phyloP scores from a whole-genome alignment of 1,140 invertebrate genomes.

The Neodiprion virginianus region DNA sequence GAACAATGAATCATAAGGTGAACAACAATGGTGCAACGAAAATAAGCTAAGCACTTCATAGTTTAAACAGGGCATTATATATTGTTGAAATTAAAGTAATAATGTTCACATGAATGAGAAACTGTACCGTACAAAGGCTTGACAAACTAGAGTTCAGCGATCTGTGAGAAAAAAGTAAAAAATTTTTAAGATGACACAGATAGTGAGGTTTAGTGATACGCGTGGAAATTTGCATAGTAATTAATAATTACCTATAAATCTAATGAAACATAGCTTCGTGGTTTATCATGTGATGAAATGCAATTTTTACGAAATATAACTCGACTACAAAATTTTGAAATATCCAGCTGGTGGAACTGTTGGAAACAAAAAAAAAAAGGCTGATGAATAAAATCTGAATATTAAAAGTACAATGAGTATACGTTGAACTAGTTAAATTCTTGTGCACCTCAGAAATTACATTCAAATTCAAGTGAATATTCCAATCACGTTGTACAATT shows the following conservation, averaged over 20 bases:
- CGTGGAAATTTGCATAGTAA: conserved; percentile 15
- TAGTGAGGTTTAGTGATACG: conserved; percentile 12
- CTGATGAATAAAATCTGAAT: neutral
- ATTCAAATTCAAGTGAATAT: no score
- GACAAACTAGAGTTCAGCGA: conserved; percentile 2
- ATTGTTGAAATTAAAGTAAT: neutral
- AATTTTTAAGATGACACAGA: conserved; percentile 18
- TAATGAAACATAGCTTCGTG: conserved; percentile 16
- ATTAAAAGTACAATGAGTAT: neutral
- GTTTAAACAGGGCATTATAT: conserved; percentile 17
- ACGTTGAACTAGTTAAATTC: neutral
- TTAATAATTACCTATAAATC: neutral
- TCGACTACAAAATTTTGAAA: conserved; percentile 16
- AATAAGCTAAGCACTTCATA: conserved; percentile 47
- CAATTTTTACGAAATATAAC: conserved; percentile 6
- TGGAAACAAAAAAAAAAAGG: neutral
- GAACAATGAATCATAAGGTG: conserved; percentile 52
- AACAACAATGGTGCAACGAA: conserved; percentile 58
- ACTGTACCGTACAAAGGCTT: conserved; percentile 1
- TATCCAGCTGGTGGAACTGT: conserved; percentile 34
- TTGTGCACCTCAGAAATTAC: no score
- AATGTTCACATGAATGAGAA: neutral
- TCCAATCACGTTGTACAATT: no score
- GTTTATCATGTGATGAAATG: conserved; percentile 15
- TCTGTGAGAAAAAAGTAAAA: conserved; percentile 15